Evolutionary conservation across 2,888 invertebrate species (phyloP).

Genomic region (Tachina fera): DNA sequence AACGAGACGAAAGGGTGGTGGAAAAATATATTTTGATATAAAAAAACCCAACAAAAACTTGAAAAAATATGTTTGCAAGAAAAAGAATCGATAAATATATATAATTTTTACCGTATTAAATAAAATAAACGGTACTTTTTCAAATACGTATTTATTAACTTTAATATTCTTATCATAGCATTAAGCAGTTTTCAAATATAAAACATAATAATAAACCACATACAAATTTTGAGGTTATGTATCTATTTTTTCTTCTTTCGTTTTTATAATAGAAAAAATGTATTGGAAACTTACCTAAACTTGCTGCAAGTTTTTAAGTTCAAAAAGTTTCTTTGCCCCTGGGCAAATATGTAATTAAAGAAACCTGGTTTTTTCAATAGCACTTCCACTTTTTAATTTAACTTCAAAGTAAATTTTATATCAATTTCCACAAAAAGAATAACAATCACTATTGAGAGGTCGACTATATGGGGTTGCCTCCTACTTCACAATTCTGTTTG

Average conservation of each 20-base stretch:
- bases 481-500: conserved; percentile 41
- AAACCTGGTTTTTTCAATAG: conserved; percentile 3
- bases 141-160: background rate
- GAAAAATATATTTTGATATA: conserved; percentile 18
- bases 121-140: conserved; percentile 1
- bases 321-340: conserved; percentile 7
- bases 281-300: conserved; percentile 45
- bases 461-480: conserved; percentile 44
- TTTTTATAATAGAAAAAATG: background rate
- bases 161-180: background rate
- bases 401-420: conserved; percentile 6
- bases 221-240: conserved; percentile 56
- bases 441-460: conserved; percentile 32
- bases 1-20: background rate
- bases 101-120: background rate
- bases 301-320: background rate
- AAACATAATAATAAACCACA: conserved; percentile 52
- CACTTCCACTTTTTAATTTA: background rate
- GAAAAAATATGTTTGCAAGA: conserved; percentile 10
- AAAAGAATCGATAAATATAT: background rate
- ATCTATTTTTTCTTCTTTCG: background rate
- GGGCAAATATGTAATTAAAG: background rate
- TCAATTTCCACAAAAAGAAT: conserved; percentile 15
- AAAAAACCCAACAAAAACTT: conserved; percentile 4
- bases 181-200: conserved; percentile 24